Base-by-base conservation (phyloP, 2,113 vertebrate species). In the Alexandromys fortis region DNA sequence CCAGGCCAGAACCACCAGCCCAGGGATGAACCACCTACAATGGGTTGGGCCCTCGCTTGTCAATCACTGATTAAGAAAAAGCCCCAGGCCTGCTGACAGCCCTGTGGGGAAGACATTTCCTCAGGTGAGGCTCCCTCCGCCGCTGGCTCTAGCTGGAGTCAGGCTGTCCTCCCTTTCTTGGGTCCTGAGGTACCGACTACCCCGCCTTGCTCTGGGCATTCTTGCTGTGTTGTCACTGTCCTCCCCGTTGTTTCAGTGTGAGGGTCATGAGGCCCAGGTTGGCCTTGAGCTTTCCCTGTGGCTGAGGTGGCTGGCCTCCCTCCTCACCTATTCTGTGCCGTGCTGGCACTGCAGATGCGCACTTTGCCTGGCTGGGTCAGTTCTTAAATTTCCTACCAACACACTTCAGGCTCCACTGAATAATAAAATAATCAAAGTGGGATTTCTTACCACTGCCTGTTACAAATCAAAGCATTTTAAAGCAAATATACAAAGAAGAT, bases 401-500 rank as follows among this genome's bases (percentile, higher is more conserved):
- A 79, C 8, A 8, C 22, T 2, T 88, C 82, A n/a, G 47, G 30
- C 30, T 76, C 68, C 13, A 12, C 19, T 28, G 42, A 96, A 35
- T 68, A 72, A 72, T 82, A 58, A 78, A 68, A 73, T 89, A 47
- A 86, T 42, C 24, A 85, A 89, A 78, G 49, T 67, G 47, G 61
- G 4, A 42, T 90, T 94, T 86, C 38, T 58, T 5, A 30, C 47
- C 81, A 49, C 28, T 73, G 13, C 2, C 30, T 85, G 33, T 33
- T 78, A 1, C 92, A 86, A 93, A 72, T 91, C 28, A 81, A 94
- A 72, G 24, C 89, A 68, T 61, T 77, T 82, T 81, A 94, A 85
- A 30, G 58, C 33, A 65, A 19, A 90, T 38, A 19, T 55, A 88
- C 30, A 61, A 87, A 94, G 81, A 76, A 94, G 78, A 96, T 63